Evolutionary conservation across 2,888 invertebrate species (phyloP).

Genomic region (Pteria penguin): DNA sequence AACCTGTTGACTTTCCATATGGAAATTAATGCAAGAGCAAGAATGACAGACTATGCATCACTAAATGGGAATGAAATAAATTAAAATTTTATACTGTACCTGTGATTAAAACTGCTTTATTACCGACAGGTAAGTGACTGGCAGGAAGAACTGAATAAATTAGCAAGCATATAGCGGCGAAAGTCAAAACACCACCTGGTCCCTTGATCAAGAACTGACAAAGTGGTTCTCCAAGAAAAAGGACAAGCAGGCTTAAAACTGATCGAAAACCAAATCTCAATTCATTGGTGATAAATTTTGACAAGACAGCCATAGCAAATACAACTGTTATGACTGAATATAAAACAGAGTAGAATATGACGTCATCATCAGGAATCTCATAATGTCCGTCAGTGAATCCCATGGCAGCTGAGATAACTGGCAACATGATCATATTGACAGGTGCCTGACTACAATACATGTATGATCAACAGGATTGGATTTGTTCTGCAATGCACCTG

Average conservation of each 20-base stretch:
- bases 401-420: slow-evolving; percentile 44
- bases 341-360: slow-evolving; percentile 76
- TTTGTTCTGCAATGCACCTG: not conserved
- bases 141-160: slow-evolving; percentile 77
- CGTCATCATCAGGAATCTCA: slow-evolving; percentile 68
- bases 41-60: too few species aligned
- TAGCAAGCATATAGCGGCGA: slow-evolving; percentile 74
- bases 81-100: slow-evolving; percentile 59
- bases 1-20: not conserved
- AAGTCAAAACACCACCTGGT: slow-evolving; percentile 73
- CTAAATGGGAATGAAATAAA: too few species aligned
- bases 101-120: slow-evolving; percentile 76
- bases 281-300: slow-evolving; percentile 78
- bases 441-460: too few species aligned
- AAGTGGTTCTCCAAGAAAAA: slow-evolving; percentile 77
- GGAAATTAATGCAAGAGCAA: not conserved
- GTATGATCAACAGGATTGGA: too few species aligned
- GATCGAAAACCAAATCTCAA: slow-evolving; percentile 77
- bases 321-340: slow-evolving; percentile 77
- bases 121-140: slow-evolving; percentile 74
- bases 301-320: slow-evolving; percentile 78
- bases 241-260: slow-evolving; percentile 72
- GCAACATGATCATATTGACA: not conserved
- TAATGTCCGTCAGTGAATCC: slow-evolving; percentile 46
- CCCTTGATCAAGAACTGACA: slow-evolving; percentile 78